These are phyloP conservation scores for Picus viridis DNA, from an alignment of 2,797 vertebrate species.

Conservation along the genomic window DNA sequence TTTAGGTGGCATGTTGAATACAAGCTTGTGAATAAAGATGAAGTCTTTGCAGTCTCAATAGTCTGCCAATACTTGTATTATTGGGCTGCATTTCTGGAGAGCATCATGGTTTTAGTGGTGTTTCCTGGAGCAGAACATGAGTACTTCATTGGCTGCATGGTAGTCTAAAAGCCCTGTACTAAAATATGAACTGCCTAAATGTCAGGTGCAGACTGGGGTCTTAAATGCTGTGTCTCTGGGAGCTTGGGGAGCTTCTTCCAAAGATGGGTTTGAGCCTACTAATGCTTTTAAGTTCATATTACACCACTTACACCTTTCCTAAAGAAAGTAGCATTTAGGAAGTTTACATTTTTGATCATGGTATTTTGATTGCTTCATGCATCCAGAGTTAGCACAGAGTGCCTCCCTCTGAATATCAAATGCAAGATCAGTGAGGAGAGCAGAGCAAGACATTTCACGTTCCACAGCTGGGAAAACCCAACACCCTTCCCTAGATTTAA, in stretches of 20 bases:
- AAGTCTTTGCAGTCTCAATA: neutral
- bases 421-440: neutral
- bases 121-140: neutral
- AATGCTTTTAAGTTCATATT: neutral
- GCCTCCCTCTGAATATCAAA: neutral
- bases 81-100: neutral
- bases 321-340: neutral
- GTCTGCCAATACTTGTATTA: neutral
- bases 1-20: neutral
- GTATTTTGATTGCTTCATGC: neutral
- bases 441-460: neutral
- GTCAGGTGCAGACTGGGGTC: neutral
- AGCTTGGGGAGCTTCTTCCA: neutral
- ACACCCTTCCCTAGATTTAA: neutral
- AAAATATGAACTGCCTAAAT: neutral
- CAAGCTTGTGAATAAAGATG: neutral
- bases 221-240: neutral
- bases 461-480: neutral
- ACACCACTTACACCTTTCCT: neutral
- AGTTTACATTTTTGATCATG: neutral
- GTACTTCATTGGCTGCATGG: neutral
- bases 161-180: neutral
- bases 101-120: neutral
- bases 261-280: neutral
- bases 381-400: neutral